These are phyloP conservation scores for Eulithis testata DNA, from an alignment of 2,888 invertebrate species.

Conservation along the genomic window DNA sequence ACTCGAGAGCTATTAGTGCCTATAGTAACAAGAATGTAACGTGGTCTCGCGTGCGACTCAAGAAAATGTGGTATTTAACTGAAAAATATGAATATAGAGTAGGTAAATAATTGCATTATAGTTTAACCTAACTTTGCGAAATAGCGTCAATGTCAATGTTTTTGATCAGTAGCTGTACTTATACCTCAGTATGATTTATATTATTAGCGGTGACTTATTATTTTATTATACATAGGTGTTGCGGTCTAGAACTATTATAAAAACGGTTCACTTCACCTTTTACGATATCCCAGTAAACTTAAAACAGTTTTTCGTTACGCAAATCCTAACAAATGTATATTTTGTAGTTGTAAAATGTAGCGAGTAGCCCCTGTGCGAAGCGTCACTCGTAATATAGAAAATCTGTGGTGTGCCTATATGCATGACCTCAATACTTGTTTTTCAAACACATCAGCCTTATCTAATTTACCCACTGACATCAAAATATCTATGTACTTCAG, in stretches of 20 bases:
- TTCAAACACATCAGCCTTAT: conserved; percentile 62
- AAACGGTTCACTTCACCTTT: conserved; percentile 69
- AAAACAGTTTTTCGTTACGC: neutral
- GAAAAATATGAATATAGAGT: conserved; percentile 4
- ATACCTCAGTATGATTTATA: too few relatives aligned
- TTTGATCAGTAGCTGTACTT: too few relatives aligned
- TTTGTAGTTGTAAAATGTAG: too few relatives aligned
- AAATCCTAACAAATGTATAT: too few relatives aligned
- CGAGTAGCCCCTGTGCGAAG: too few relatives aligned
- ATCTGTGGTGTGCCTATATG: conserved; percentile 40
- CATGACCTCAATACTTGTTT: conserved; percentile 57
- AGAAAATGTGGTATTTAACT: conserved; percentile 5
- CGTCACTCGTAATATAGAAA: conserved; percentile 35
- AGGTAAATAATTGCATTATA: neutral
- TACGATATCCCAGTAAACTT: conserved; percentile 39
- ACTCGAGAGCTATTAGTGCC: conserved; percentile 10
- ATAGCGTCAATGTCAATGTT: neutral
- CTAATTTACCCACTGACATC: conserved; percentile 70
- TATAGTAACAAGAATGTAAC: conserved; percentile 2
- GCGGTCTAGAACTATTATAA: conserved; percentile 25
- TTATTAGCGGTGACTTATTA: conserved; percentile 43
- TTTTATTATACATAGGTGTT: too few relatives aligned
- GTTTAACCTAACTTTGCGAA: neutral
- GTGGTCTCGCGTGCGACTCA: neutral
- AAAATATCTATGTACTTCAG: conserved; percentile 50